phyloP scores from a whole-genome alignment of 2,888 invertebrate species.

The Drosophila paramelanica region DNA sequence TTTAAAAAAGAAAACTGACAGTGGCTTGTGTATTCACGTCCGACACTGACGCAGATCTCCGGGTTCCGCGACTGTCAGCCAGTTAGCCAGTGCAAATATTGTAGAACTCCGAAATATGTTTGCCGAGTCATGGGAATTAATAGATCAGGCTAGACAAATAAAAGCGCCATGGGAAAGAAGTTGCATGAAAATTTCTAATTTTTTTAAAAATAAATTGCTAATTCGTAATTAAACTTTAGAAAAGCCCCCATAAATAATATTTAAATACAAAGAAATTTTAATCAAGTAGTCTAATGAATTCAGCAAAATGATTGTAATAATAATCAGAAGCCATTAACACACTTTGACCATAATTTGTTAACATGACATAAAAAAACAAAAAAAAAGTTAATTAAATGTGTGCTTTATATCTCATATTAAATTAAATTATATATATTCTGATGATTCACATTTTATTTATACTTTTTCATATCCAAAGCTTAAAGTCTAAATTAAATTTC shows the following conservation, averaged over 20 bases:
- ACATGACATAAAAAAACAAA: not conserved
- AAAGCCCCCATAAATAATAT: constrained; percentile 13
- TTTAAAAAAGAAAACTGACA: not conserved
- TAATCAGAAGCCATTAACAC: constrained; percentile 1
- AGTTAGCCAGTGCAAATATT: constrained; percentile 18
- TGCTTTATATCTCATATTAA: not conserved
- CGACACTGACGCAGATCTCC: constrained; percentile 26
- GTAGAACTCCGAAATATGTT: constrained; percentile 10
- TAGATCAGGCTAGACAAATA: constrained; percentile 8
- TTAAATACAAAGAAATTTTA: constrained; percentile 7
- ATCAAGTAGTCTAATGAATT: constrained; percentile 2
- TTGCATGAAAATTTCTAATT: not conserved
- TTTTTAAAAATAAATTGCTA: not conserved
- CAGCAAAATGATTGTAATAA: not conserved
- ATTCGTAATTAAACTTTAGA: constrained; percentile 6
- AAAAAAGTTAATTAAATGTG: not conserved
- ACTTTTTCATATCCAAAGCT: too few relatives aligned
- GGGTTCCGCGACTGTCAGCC: constrained; percentile 24
- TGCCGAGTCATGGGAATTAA: constrained; percentile 23
- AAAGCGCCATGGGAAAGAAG: constrained; percentile 12
- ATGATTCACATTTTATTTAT: too few relatives aligned
- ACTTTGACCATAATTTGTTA: not conserved
- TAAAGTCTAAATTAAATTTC: too few relatives aligned
- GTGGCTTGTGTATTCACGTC: constrained; percentile 39
- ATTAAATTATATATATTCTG: too few relatives aligned